phyloP scores from a whole-genome alignment of 2,113 vertebrate species.

The Sula dactylatra region DNA sequence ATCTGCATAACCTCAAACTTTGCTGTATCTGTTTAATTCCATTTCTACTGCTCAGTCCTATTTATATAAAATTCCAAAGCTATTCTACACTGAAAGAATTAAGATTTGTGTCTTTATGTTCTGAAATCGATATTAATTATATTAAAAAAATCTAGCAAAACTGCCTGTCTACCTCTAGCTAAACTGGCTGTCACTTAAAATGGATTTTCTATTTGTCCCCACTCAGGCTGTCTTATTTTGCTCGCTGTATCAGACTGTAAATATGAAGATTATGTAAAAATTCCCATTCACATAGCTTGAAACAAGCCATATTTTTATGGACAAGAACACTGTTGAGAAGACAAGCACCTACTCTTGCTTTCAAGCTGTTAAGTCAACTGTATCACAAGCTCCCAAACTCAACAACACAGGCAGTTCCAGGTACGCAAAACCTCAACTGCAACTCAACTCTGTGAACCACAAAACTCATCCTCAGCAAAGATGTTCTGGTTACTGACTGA shows the following conservation, averaged over 20 bases:
- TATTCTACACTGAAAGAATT: background rate
- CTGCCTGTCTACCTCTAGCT: background rate
- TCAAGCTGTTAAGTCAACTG: background rate
- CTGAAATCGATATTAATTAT: background rate
- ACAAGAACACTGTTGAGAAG: fast-evolving
- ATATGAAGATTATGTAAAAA: background rate
- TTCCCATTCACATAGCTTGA: background rate
- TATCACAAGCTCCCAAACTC: background rate
- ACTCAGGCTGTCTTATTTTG: background rate
- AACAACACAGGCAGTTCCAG: background rate
- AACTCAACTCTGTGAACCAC: background rate
- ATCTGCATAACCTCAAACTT: background rate
- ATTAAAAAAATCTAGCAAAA: background rate
- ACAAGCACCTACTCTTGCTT: background rate
- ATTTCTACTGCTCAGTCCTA: background rate
- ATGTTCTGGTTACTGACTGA: fast-evolving
- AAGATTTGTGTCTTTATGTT: background rate
- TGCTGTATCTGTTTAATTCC: background rate
- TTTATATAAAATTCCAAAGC: background rate
- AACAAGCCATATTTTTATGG: fast-evolving
- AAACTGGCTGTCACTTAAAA: background rate
- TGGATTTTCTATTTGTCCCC: background rate
- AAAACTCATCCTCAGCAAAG: background rate
- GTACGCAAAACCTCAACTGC: background rate
- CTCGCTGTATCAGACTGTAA: background rate